Percentiles rank a stretch among this genome's conserved stretches.
Evolutionary conservation across 2,888 invertebrate genomes (phyloP).

Genomic region (Cynaeus angustus): DNA sequence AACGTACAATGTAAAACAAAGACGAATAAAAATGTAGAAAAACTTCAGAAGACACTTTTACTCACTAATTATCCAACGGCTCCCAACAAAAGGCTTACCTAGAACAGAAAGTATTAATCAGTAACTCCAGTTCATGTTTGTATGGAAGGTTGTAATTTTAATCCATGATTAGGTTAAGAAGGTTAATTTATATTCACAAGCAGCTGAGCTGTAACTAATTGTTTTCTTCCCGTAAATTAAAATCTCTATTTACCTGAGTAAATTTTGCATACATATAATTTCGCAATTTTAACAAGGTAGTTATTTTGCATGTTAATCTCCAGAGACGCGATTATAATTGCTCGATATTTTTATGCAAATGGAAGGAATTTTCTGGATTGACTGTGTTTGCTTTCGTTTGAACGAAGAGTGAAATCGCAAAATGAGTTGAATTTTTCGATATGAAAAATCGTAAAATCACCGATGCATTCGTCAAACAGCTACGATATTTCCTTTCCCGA

Average conservation of each 20-base stretch:
- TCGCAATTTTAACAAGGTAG: not conserved
- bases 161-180: not conserved
- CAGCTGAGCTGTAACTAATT: not conserved
- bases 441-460: constrained; percentile 20
- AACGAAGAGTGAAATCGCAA: not conserved
- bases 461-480: constrained; percentile 34
- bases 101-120: constrained; percentile 41
- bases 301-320: not conserved
- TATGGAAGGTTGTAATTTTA: not conserved
- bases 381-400: not conserved
- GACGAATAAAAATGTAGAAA: too few species aligned
- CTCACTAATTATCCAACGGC: too few species aligned
- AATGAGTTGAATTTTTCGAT: constrained; percentile 15
- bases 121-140: constrained; percentile 5
- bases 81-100: constrained; percentile 35
- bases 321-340: not conserved
- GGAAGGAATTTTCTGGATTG: not conserved
- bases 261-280: not conserved
- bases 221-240: not conserved
- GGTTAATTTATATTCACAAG: constrained; percentile 4
- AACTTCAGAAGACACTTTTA: too few species aligned
- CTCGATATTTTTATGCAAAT: constrained; percentile 8
- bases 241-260: not conserved
- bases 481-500: constrained; percentile 57
- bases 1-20: too few species aligned